Conservation (phyloP, 2,797 vertebrate species). For the Pseudotriccus pelzelni region DNA sequence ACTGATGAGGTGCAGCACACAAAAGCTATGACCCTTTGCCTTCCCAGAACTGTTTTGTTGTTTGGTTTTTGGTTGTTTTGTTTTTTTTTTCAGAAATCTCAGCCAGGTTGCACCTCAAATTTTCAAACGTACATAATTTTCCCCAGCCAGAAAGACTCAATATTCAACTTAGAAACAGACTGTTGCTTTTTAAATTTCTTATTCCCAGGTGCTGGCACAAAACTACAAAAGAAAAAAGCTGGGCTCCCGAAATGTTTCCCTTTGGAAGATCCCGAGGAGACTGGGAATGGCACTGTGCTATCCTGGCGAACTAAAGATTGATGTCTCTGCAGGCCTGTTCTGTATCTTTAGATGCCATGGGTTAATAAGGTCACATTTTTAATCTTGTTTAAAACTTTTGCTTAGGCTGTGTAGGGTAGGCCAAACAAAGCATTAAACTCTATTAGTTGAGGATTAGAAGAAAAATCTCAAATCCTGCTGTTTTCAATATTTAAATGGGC, state of each 20-base stretch:
- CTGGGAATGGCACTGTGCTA: neutral
- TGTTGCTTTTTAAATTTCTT: neutral
- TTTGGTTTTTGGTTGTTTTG: too few species aligned
- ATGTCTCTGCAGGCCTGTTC: neutral
- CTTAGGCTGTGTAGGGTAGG: constrained; percentile 26
- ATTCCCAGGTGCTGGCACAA: neutral
- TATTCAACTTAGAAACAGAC: neutral
- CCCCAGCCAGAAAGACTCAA: neutral
- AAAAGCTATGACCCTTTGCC: neutral
- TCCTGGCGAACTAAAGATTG: neutral
- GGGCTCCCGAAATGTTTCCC: neutral
- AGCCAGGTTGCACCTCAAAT: neutral
- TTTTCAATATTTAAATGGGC: constrained; percentile 58
- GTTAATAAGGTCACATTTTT: constrained; percentile 58
- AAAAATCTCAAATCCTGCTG: constrained; percentile 62
- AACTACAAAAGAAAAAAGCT: neutral
- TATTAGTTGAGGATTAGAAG: constrained; percentile 63
- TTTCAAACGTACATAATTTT: neutral
- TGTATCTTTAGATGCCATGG: constrained; percentile 6
- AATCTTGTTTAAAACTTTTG: constrained; percentile 63
- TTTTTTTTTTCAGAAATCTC: neutral
- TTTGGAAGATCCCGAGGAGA: neutral
- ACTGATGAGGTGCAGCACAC: neutral
- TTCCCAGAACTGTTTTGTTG: neutral
- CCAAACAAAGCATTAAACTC: constrained; percentile 64